These are phyloP conservation scores for Blastomussa wellsi DNA, from an alignment of 92 coral and sea anemone genomes.

Conservation along the genomic window DNA sequence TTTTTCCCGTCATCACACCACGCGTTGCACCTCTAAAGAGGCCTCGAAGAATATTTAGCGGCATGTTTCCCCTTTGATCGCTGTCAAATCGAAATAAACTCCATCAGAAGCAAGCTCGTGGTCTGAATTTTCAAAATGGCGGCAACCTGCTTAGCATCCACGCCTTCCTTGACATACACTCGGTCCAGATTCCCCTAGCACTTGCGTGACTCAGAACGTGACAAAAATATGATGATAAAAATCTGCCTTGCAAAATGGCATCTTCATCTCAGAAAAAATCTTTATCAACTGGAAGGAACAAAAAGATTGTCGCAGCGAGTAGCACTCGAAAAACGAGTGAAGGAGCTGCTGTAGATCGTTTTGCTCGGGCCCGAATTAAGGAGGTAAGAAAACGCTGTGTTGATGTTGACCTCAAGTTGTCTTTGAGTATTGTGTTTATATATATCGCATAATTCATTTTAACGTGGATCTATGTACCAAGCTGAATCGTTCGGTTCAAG, in stretches of 20 bases:
- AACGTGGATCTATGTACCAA: too few relatives aligned
- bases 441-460: too few relatives aligned
- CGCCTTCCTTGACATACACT: neutral
- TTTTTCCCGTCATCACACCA: conserved; percentile 92
- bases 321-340: conserved; percentile 14
- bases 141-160: conserved; percentile 29
- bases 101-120: neutral
- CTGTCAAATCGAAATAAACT: neutral
- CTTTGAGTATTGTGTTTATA: too few relatives aligned
- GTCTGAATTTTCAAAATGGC: conserved; percentile 27
- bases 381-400: conserved; percentile 13
- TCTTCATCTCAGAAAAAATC: neutral
- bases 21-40: conserved; percentile 94
- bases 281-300: conserved; percentile 2
- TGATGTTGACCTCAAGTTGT: too few relatives aligned
- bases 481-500: too few relatives aligned
- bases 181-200: conserved; percentile 9
- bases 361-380: conserved; percentile 32
- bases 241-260: neutral
- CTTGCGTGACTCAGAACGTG: neutral
- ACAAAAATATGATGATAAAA: neutral
- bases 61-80: conserved; percentile 56
- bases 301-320: neutral
- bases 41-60: conserved; percentile 83
- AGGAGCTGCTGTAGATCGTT: conserved; percentile 14